phyloP scores from a whole-genome alignment of 2,113 vertebrate genomes.

The Sinocyclocheilus anophthalmus region DNA sequence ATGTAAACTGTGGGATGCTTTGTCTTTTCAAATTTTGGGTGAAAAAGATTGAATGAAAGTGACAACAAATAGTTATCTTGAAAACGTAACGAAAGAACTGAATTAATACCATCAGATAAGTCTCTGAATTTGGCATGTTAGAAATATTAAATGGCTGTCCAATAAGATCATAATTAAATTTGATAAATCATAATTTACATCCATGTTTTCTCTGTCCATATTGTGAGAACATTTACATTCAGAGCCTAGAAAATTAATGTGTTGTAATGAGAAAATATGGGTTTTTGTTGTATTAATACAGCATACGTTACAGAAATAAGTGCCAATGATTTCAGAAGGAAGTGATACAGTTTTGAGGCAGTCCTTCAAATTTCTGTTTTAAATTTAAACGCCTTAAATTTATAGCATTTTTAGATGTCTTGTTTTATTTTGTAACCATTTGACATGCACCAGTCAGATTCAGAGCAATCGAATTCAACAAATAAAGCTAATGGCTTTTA shows the following conservation, averaged over 20 bases:
- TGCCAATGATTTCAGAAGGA: no score
- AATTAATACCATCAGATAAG: not conserved
- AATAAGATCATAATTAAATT: not conserved
- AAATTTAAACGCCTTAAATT: no score
- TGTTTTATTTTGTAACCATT: no score
- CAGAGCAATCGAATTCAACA: no score
- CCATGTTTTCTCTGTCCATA: no score
- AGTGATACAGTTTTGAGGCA: not conserved
- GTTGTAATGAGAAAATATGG: not conserved
- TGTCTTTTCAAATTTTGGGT: no score
- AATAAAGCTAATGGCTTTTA: not conserved
- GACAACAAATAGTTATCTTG: not conserved
- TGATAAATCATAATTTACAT: not conserved
- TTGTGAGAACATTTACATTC: no score
- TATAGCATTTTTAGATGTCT: no score
- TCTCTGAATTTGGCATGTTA: not conserved
- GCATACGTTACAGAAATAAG: not conserved
- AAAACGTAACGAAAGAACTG: not conserved
- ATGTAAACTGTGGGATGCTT: not conserved
- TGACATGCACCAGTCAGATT: no score
- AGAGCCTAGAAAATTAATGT: no score
- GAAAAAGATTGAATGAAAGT: not conserved
- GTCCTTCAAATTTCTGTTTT: not conserved
- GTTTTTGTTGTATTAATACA: not conserved
- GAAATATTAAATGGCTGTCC: not conserved